These are phyloP conservation scores for Leptonema lineaticorne DNA, from an alignment of 1,140 invertebrate species.

Conservation along the genomic window DNA sequence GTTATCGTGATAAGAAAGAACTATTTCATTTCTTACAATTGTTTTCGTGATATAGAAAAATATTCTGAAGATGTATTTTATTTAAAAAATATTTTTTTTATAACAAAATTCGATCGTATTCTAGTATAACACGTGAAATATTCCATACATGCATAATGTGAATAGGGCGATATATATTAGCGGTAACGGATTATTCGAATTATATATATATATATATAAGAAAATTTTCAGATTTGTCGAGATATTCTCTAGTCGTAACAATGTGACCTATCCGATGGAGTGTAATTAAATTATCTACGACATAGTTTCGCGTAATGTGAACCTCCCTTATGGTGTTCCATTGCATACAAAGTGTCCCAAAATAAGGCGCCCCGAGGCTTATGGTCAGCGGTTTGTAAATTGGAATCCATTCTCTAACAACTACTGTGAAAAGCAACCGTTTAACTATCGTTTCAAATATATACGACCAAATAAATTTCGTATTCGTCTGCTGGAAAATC, in stretches of 20 bases:
- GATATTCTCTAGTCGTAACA: constrained; percentile 7
- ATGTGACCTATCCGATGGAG: constrained; percentile 13
- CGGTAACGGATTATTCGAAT: neutral
- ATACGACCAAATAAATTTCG: too few relatives aligned
- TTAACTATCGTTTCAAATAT: neutral
- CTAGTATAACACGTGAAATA: neutral
- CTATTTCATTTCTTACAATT: constrained; percentile 23
- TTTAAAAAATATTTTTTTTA: neutral
- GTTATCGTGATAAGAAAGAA: constrained; percentile 9
- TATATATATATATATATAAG: neutral
- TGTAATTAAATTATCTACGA: constrained; percentile 18
- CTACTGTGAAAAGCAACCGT: neutral
- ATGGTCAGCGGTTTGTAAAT: constrained; percentile 9
- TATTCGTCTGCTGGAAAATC: too few relatives aligned
- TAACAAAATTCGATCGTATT: neutral
- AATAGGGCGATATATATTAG: neutral
- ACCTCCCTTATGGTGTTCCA: constrained; percentile 16
- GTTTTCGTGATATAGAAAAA: constrained; percentile 11
- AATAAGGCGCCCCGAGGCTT: constrained; percentile 9
- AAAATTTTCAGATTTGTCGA: neutral
- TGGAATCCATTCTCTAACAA: neutral
- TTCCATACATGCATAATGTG: neutral
- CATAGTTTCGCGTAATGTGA: constrained; percentile 18
- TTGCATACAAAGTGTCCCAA: constrained; percentile 16
- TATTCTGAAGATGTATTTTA: constrained; percentile 8